Base-by-base conservation (phyloP, 2,888 invertebrate genomes). In the Nomada flava region DNA sequence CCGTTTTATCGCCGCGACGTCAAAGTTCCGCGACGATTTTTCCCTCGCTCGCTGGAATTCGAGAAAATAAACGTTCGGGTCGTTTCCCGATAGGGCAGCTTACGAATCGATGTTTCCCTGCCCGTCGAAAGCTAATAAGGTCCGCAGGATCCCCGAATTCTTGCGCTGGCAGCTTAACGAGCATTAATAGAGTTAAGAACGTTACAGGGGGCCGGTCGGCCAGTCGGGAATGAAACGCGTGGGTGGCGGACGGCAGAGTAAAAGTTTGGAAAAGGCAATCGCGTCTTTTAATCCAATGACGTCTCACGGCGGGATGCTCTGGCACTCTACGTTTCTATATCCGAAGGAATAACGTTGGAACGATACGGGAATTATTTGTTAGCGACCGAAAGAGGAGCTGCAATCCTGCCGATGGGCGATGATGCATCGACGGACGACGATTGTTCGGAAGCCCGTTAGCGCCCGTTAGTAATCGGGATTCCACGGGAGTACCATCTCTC, bases 401-500 rank as follows among this genome's bases (percentile, higher is more conserved):
- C 73, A 75, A 85, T 85, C 53, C 76, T 69, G 74, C 72, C 73
- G 76, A 82, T 84, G 78, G 76, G 64, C 73, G 77, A 68, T 68
- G 70, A 76, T 73, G 63, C 72, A 67, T 76, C 59, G 78, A 70
- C 74, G 74, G 67, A 64, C 68, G 63, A 74, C 79, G 57, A 86
- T 87, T 77, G 86, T 86, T 87, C 86, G 84, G 76, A 76, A 87
- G 73, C 57, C 73, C 67, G 73, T 73, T 73, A 73, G 73, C 65
- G 73, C 20, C 67, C 67, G 65, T 67, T 68, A 70, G 70, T 79
- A 87, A 85, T 82, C 60, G 82, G 73, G 77, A 82, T 81, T 84
- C 75, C 87, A 78, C 52, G 79, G 82, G 74, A 75, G 81, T 71
- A 77, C 71, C 70, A 60, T 55, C 69, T 64, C 77, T 52, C 79